Percentiles rank a stretch among this genome's conserved stretches.
Evolutionary conservation across 1,140 invertebrate genomes (phyloP).

Genomic region (Palaemon carinicauda): DNA sequence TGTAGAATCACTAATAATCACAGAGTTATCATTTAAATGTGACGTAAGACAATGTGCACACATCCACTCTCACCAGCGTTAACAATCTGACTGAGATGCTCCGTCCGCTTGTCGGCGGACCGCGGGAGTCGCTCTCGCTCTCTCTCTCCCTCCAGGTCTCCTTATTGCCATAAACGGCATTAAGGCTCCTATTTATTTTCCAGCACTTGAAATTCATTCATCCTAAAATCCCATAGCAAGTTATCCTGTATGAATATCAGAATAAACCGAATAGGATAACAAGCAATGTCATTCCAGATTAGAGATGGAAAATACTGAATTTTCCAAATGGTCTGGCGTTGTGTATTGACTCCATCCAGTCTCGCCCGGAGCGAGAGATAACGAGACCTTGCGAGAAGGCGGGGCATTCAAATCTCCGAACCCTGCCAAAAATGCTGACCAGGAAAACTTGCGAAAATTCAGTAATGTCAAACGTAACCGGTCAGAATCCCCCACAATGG

Average conservation of each 20-base stretch:
- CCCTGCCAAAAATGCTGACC: background rate
- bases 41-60: background rate
- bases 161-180: background rate
- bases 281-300: slow-evolving; percentile 7
- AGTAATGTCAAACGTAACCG: too few relatives aligned
- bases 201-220: background rate
- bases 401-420: slow-evolving; percentile 41
- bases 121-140: background rate
- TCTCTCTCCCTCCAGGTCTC: background rate
- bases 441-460: background rate
- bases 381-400: slow-evolving; percentile 17
- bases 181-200: background rate
- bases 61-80: slow-evolving; percentile 36
- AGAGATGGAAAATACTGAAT: background rate
- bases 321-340: slow-evolving; percentile 28
- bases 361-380: slow-evolving; percentile 26
- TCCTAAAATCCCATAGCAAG: background rate
- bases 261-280: background rate
- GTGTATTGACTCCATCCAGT: slow-evolving; percentile 35
- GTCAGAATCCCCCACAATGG: background rate
- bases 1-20: slow-evolving; percentile 15
- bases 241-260: background rate
- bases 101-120: background rate
- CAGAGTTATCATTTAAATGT: slow-evolving; percentile 33
- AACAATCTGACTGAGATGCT: slow-evolving; percentile 35